These are phyloP conservation scores for Marisa cornuarietis DNA, from an alignment of 1,140 invertebrate genomes.

Conservation along the genomic window DNA sequence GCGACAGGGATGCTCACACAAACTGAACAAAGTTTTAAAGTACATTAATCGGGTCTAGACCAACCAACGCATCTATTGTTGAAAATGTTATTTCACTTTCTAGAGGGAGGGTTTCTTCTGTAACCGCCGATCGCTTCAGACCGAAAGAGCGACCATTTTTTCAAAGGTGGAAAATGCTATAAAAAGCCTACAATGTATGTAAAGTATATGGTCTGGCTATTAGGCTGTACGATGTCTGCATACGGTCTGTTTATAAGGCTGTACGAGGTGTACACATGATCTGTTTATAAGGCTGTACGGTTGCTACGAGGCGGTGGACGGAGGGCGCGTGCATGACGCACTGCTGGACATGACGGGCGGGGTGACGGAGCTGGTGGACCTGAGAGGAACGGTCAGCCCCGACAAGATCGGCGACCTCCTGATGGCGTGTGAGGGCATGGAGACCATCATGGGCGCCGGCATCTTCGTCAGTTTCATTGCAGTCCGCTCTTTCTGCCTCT, in stretches of 20 bases:
- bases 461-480: constrained; percentile 57
- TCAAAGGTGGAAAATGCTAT: too few species aligned
- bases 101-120: too few species aligned
- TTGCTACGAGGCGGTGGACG: constrained; percentile 70
- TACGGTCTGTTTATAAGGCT: constrained; percentile 54
- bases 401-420: constrained; percentile 63
- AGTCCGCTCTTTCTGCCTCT: neutral
- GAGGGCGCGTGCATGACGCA: constrained; percentile 71
- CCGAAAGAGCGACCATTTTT: too few species aligned
- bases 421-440: constrained; percentile 62
- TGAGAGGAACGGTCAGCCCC: constrained; percentile 57
- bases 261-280: constrained; percentile 60
- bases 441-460: constrained; percentile 68
- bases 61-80: too few species aligned
- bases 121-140: too few species aligned
- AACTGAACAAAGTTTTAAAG: too few species aligned
- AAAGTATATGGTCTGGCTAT: neutral
- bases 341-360: constrained; percentile 73
- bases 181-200: too few species aligned
- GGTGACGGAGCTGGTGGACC: constrained; percentile 69
- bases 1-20: too few species aligned
- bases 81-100: too few species aligned
- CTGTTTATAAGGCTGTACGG: constrained; percentile 66
- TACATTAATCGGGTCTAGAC: too few species aligned
- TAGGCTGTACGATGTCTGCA: constrained; percentile 68